Base-by-base conservation (phyloP, 1,140 invertebrate genomes). In the Drosophila nebulosa region DNA sequence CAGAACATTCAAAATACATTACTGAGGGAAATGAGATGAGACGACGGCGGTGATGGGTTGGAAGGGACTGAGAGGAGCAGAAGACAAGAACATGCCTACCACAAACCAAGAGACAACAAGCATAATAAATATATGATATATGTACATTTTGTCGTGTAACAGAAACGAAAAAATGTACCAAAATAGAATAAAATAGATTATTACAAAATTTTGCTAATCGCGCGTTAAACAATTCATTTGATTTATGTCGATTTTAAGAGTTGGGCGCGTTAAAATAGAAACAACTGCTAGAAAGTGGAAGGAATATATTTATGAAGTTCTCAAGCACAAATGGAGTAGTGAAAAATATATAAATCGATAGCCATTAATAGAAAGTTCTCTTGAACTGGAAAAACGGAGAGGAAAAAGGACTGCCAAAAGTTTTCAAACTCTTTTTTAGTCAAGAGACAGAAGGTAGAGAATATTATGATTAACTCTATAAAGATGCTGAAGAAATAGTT, bases 161-260 rank as follows among this genome's bases (percentile, higher is more conserved):
- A 52, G 10, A 52, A 68, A 66, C 56, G 36, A 73, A 52, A 24
- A 55, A 16, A 64, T 58, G 56, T 22, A 39, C 26, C 51, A 78
- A 74, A 86, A 74, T 66, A 66, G 71, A 69, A 79, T 68, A 88
- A 78, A 61, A 76, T n/a, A n/a, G n/a, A 76, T 75, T 70, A 88
- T 88, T 88, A 86, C 88, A 88, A 74, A 88, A 78, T 88, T 81
- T 81, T 83, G 83, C 84, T 88, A 88, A 88, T 88, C 83, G 83
- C 72, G 83, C 83, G 83, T 88, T 88, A 88, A 88, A 88, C 83
- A 81, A 88, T 88, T 88, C 83, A 65, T 63, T 79, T 88, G 84
- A 88, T 88, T 88, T 88, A 88, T 88, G 66, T n/a, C 57, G 59
- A 53, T 35, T 50, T 16, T 42, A 52, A 66, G 16, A 64, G 30